Evolutionary conservation across 2,888 invertebrate species (phyloP), one percentile per base, ranked within the genome.

Genomic region (Lepeophtheirus nordmannii): DNA sequence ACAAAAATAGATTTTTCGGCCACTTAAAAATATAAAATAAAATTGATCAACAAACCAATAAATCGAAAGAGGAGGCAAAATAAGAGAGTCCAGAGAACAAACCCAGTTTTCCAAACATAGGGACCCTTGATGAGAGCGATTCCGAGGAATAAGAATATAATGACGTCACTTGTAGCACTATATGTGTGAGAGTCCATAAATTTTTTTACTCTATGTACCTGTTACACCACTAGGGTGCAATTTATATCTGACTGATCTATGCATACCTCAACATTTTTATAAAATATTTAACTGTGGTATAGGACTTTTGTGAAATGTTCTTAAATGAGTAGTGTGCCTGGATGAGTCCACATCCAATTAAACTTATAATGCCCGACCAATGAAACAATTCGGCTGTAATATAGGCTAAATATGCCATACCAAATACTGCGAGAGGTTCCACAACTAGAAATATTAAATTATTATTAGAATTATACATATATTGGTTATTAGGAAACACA

Each of bases 91-190:
- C 77, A 77, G 30, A 78, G 68, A 2, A 76, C 74, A 69, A 80
- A 80, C 1, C 76, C 77, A 1, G 77, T 76, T 69, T 78, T 74
- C 78, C 78, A 80, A 1, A 71, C 70, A 68, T 76, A 77, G 17
- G 73, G 69, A 9, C 75, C 76, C 65, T 76, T 75, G 20, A 80
- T 76, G 56, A 80, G 71, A 67, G 78, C 76, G 69, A 81, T 75
- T 1, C 81, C 81, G 64, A 81, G 75, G 70, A 80, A 80, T 69
- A 81, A 74, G 74, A 81, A 81, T 67, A 81, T 81, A 58, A 81
- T 74, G 23, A 78, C 76, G 70, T 81, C 81, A 69, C 75, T 75
- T 11, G 78, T 76, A 11, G 78, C 75, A 69, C 80, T 80, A 73
- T n/a, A 71, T 71, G 69, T 41, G 66, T 39, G 58, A 59, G 39